A percentile compares a stretch with the other conserved stretches of the same genome.
phyloP scores from a whole-genome alignment of 2,888 invertebrate genomes.

The Petrolisthes cinctipes region DNA sequence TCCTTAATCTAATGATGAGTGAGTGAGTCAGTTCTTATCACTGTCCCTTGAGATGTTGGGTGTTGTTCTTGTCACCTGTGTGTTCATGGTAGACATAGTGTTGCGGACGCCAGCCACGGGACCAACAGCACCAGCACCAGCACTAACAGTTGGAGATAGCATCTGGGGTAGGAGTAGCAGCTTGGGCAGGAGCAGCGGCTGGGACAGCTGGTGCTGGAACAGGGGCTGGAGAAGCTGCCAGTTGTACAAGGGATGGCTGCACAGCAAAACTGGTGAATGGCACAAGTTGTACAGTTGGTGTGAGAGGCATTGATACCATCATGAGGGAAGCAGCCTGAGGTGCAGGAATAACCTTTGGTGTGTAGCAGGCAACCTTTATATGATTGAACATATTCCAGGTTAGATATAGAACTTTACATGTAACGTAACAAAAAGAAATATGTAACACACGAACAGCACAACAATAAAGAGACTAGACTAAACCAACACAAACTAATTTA shows the following conservation, averaged over 20 bases:
- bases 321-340: not conserved
- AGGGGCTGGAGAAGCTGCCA: not conserved
- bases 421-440: no score
- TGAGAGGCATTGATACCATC: not conserved
- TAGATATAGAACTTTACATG: no score
- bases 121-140: no score
- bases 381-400: no score
- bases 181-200: not conserved
- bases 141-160: no score
- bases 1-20: no score
- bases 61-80: not conserved
- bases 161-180: not conserved
- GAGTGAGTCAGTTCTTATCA: slow-evolving; percentile 12
- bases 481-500: no score
- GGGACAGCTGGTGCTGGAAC: not conserved
- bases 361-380: no score
- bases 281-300: slow-evolving; percentile 4
- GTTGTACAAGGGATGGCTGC: not conserved
- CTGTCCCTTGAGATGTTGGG: not conserved
- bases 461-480: no score
- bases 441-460: no score
- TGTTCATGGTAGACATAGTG: not conserved
- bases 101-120: not conserved
- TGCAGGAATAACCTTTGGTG: not conserved
- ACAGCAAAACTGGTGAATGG: not conserved